phyloP scores from a whole-genome alignment of 2,888 invertebrate species.

The Crocallis elinguaria region DNA sequence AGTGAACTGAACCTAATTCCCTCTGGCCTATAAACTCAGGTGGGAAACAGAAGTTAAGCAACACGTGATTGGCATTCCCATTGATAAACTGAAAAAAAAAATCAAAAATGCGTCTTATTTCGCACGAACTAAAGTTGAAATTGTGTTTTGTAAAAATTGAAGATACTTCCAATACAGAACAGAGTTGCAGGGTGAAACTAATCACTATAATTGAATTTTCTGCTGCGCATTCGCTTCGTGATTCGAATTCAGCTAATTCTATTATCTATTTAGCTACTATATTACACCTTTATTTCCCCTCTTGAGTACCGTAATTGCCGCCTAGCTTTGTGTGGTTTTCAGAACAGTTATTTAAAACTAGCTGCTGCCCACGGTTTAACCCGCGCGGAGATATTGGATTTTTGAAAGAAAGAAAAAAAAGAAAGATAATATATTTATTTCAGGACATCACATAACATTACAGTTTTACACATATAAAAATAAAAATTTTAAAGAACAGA shows the following conservation, averaged over 20 bases:
- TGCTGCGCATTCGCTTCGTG: constrained; percentile 67
- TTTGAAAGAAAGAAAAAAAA: too few species aligned
- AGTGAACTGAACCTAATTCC: constrained; percentile 47
- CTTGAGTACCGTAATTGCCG: constrained; percentile 57
- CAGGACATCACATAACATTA: too few species aligned
- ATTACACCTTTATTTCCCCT: constrained; percentile 62
- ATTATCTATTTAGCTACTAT: constrained; percentile 63
- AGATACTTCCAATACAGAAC: constrained; percentile 61
- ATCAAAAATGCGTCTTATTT: constrained; percentile 31
- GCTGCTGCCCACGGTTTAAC: too few species aligned
- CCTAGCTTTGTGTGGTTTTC: constrained; percentile 19
- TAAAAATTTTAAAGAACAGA: too few species aligned
- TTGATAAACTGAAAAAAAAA: constrained; percentile 25
- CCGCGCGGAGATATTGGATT: too few species aligned
- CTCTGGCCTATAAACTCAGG: constrained; percentile 54
- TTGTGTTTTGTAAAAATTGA: constrained; percentile 36
- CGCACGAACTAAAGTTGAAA: constrained; percentile 41
- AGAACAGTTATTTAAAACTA: too few species aligned
- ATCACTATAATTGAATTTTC: constrained; percentile 78
- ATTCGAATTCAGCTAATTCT: constrained; percentile 72
- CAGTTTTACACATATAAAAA: too few species aligned
- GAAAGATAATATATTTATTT: too few species aligned
- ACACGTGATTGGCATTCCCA: constrained; percentile 61
- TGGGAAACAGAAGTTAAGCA: constrained; percentile 53
- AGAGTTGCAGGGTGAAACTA: constrained; percentile 72